A percentile compares a stretch with the other conserved stretches of the same genome.
Evolutionary conservation across 1,140 invertebrate genomes (phyloP).

Genomic region (Zeugodacus cucurbitae): DNA sequence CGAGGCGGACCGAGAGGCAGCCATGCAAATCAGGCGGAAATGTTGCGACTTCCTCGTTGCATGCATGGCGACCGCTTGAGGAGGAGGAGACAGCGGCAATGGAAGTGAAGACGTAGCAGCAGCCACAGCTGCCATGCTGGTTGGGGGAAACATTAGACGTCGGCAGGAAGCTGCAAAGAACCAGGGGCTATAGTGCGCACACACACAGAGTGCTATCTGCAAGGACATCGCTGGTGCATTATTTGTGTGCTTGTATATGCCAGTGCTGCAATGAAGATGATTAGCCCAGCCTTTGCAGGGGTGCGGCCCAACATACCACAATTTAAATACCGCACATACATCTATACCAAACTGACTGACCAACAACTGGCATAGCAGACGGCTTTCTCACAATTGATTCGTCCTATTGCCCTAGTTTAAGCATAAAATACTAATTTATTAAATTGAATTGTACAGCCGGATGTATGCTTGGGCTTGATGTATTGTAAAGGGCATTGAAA

Average conservation of each 20-base stretch:
- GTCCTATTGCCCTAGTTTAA: not conserved
- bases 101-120: not conserved
- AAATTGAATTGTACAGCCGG: not conserved
- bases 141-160: not conserved
- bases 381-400: not conserved
- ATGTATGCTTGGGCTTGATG: not conserved
- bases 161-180: not conserved
- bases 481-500: not conserved
- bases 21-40: conserved; percentile 63
- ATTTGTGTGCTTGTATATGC: not conserved
- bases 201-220: not conserved
- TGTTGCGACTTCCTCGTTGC: conserved; percentile 41
- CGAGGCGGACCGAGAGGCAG: not conserved
- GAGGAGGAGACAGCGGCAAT: not conserved
- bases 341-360: not conserved
- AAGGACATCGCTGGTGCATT: not conserved
- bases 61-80: not conserved
- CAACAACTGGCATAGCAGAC: not conserved
- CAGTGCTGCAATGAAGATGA: not conserved
- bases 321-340: not conserved
- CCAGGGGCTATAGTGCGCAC: not conserved
- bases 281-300: not conserved
- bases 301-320: not conserved
- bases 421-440: not conserved
- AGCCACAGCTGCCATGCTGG: conserved; percentile 5